Percentiles rank a stretch among this genome's conserved stretches.
Conservation (phyloP, 1,140 invertebrate species). For the Papilio helenus region DNA sequence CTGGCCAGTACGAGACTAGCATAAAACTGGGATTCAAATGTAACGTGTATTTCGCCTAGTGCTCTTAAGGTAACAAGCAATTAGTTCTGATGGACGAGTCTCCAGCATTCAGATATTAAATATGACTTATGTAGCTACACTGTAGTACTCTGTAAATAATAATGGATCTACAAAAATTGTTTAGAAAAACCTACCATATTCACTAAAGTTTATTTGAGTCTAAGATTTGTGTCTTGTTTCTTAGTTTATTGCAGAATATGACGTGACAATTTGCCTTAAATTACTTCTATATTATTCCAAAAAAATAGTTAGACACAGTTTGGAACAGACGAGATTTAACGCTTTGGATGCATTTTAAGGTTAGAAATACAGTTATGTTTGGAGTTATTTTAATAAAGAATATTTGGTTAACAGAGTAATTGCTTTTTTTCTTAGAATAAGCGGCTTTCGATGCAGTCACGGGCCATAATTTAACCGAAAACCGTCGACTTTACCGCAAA, state of each 20-base stretch:
- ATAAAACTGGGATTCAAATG: background rate
- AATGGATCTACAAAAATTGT: background rate
- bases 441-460: slow-evolving; percentile 8
- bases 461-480: slow-evolving; percentile 30
- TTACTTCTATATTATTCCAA: too few relatives aligned
- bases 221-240: background rate
- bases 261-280: too few relatives aligned
- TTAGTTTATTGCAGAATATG: too few relatives aligned
- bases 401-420: background rate
- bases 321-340: too few relatives aligned
- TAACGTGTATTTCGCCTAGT: slow-evolving; percentile 11
- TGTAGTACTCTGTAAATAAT: background rate
- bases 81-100: slow-evolving; percentile 23
- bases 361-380: background rate
- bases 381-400: background rate
- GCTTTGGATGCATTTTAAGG: too few relatives aligned
- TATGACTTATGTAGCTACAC: background rate
- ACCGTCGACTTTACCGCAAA: slow-evolving; percentile 32
- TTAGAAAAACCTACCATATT: background rate
- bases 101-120: slow-evolving; percentile 10
- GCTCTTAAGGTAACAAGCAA: slow-evolving; percentile 21
- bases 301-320: too few relatives aligned
- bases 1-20: background rate
- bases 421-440: slow-evolving; percentile 5
- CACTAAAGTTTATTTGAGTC: background rate